phyloP scores from a whole-genome alignment of 2,113 vertebrate genomes.

The Gymnogyps californianus region DNA sequence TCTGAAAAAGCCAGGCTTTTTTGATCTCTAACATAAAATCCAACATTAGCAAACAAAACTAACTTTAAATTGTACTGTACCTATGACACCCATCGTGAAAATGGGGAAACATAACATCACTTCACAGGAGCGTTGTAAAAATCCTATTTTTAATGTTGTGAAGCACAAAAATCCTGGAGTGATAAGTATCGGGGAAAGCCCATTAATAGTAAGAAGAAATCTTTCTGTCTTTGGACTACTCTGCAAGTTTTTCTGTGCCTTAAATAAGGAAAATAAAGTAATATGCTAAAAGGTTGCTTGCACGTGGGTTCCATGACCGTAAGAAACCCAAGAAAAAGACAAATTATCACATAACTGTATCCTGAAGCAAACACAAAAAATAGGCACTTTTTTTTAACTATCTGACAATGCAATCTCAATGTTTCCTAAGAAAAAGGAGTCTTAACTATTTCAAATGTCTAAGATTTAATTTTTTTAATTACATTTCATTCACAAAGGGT shows the following conservation, averaged over 20 bases:
- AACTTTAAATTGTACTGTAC: background rate
- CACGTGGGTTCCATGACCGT: background rate
- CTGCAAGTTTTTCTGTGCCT: background rate
- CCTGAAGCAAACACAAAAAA: background rate
- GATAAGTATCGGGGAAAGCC: background rate
- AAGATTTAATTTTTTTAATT: background rate
- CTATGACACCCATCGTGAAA: background rate
- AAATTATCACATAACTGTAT: background rate
- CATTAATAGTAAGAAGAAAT: background rate
- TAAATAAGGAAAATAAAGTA: background rate
- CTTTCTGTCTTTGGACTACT: background rate
- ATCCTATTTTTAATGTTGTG: background rate
- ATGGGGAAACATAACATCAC: rapidly evolving
- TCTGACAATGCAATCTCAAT: background rate
- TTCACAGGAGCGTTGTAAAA: background rate
- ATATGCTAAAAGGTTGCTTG: background rate
- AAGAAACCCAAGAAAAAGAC: background rate
- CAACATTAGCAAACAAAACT: background rate
- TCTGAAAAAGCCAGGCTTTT: background rate
- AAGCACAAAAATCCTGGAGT: background rate
- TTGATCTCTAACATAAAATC: background rate
- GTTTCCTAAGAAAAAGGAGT: background rate
- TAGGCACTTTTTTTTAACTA: background rate
- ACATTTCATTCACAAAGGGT: background rate
- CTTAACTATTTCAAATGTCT: background rate